Conservation (phyloP, 2,113 vertebrate genomes). For the Smithornis capensis region DNA sequence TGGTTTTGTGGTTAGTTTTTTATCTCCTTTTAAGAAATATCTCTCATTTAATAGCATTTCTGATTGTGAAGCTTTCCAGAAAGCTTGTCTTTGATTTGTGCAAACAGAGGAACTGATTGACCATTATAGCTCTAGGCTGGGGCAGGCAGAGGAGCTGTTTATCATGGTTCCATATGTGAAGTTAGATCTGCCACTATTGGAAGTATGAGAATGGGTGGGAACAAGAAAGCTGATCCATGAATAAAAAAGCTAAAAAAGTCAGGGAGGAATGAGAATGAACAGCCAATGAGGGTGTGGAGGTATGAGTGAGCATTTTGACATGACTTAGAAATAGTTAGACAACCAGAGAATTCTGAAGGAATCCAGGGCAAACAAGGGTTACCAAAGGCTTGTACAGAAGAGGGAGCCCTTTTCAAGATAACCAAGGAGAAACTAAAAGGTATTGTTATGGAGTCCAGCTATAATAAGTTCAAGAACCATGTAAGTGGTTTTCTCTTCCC, state of each 20-base stretch:
- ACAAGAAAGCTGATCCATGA: conserved; percentile 4
- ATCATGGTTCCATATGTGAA: background rate
- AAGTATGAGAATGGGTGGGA: conserved; percentile 13
- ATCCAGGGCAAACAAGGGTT: background rate
- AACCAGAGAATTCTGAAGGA: conserved; percentile 31
- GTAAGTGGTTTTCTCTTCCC: background rate
- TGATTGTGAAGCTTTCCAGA: background rate
- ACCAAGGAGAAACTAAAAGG: background rate
- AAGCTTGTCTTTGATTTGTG: background rate
- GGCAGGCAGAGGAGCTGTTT: background rate
- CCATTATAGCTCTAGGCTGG: background rate
- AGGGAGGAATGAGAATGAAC: background rate
- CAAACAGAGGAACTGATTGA: background rate
- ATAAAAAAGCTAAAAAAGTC: background rate
- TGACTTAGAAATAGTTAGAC: conserved; percentile 33
- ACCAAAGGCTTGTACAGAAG: background rate
- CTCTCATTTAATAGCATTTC: background rate
- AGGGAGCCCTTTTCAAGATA: conserved; percentile 42
- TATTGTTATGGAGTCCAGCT: background rate
- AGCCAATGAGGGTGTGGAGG: conserved; percentile 21
- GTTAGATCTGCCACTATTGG: background rate
- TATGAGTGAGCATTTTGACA: conserved; percentile 17
- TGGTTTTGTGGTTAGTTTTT: background rate
- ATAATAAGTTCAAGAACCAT: background rate
- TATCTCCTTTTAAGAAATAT: background rate